Evolutionary conservation across 2,797 vertebrate species (phyloP).

Genomic region (Clarias fuscus): DNA sequence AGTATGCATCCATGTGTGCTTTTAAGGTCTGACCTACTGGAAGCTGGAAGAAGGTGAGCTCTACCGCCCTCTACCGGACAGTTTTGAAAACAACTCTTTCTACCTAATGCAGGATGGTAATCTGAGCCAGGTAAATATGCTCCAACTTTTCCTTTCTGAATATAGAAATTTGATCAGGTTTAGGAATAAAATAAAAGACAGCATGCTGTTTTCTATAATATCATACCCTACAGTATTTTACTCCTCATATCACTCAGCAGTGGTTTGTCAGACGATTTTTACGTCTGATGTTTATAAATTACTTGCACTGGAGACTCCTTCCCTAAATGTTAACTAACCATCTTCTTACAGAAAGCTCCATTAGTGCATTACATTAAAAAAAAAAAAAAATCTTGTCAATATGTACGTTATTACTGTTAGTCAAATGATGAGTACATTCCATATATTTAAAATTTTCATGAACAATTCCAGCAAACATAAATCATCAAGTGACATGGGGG

Average conservation of each 20-base stretch:
- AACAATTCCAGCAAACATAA: no score
- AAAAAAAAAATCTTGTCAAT: background rate
- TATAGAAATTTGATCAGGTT: background rate
- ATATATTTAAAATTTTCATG: background rate
- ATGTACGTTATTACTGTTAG: background rate
- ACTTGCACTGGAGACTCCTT: no score
- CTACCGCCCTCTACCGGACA: slow-evolving; percentile 82
- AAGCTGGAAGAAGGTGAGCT: slow-evolving; percentile 85
- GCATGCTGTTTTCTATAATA: background rate
- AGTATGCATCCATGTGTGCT: background rate
- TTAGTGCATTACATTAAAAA: no score
- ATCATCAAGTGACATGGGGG: no score
- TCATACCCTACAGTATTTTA: background rate
- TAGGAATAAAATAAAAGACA: no score
- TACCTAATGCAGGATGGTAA: slow-evolving; percentile 67
- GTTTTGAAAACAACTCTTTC: slow-evolving; percentile 73
- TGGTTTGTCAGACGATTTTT: background rate
- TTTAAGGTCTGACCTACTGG: slow-evolving; percentile 88
- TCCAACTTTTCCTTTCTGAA: background rate
- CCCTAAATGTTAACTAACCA: background rate
- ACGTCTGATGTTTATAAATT: no score
- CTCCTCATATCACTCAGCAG: background rate
- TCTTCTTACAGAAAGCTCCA: background rate
- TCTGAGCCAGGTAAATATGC: slow-evolving; percentile 72
- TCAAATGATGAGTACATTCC: no score